Conservation (phyloP, 2,888 invertebrate genomes). For the Busseola fusca region DNA sequence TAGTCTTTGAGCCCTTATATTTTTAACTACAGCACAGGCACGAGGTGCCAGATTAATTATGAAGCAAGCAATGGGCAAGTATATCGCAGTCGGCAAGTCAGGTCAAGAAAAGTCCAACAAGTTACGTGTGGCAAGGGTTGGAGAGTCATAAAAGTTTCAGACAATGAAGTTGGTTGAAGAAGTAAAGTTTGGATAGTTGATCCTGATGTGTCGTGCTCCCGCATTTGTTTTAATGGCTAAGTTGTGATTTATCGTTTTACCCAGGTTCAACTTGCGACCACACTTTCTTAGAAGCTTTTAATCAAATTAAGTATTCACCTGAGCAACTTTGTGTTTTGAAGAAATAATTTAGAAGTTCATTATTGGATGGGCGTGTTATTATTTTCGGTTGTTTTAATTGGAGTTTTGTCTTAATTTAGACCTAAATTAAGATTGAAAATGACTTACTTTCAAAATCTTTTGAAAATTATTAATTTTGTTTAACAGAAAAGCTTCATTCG, state of each 20-base stretch:
- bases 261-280: conserved; percentile 69
- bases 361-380: conserved; percentile 2
- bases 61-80: conserved; percentile 29
- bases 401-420: background rate
- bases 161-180: conserved; percentile 79
- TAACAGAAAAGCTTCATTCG: too few relatives aligned
- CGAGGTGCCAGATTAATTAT: conserved; percentile 29
- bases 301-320: conserved; percentile 70
- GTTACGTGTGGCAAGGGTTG: conserved; percentile 70
- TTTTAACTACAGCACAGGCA: background rate
- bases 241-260: conserved; percentile 82
- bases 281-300: conserved; percentile 78
- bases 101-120: conserved; percentile 53
- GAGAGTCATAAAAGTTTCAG: conserved; percentile 78
- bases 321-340: conserved; percentile 60
- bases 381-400: conserved; percentile 2
- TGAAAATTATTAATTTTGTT: background rate
- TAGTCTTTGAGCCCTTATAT: background rate
- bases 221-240: conserved; percentile 80
- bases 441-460: too few relatives aligned
- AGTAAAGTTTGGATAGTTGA: conserved; percentile 79
- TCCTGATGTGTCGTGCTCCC: conserved; percentile 79
- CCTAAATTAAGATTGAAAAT: background rate
- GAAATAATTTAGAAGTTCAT: conserved; percentile 41
- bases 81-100: conserved; percentile 38